A percentile compares a stretch with the other conserved stretches of the same genome.
Conservation (phyloP, 2,797 vertebrate genomes). For the Poecilia gillii region DNA sequence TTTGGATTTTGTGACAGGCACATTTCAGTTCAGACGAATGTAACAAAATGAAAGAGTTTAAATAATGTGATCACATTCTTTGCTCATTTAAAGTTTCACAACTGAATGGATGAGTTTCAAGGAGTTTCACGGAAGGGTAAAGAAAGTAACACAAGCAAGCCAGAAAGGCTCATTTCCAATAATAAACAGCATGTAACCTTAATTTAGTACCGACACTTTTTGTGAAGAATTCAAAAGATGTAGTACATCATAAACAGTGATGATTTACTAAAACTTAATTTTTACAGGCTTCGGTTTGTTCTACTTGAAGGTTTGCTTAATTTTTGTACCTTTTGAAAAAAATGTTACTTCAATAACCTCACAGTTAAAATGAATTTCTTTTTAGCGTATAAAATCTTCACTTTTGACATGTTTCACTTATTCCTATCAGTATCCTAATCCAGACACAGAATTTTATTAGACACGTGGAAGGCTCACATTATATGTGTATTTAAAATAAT, state of each 20-base stretch:
- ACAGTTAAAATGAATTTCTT: constrained; percentile 8
- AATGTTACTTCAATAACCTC: constrained; percentile 44
- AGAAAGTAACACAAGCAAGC: neutral
- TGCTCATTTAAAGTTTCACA: neutral
- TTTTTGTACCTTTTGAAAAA: constrained; percentile 37
- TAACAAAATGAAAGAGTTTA: neutral
- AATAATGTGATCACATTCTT: neutral
- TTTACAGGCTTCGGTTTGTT: constrained; percentile 28
- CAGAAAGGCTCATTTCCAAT: neutral
- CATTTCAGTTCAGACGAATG: neutral
- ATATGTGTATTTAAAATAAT: neutral
- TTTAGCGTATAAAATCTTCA: constrained; percentile 30
- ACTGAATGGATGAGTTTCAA: neutral
- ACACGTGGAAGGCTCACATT: neutral
- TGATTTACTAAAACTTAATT: constrained; percentile 12
- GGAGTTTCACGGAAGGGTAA: neutral
- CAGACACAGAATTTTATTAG: neutral
- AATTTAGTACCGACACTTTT: constrained; percentile 48
- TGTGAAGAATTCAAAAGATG: constrained; percentile 44
- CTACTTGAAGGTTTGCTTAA: constrained; percentile 39
- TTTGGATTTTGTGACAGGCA: neutral
- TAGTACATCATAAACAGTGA: constrained; percentile 33
- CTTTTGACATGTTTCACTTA: constrained; percentile 10
- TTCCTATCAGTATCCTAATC: neutral
- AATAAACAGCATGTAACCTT: constrained; percentile 4